Evolutionary conservation across 53 echinoderm and acorn worm species (phyloP).

Genomic region (Actinopyga echinites): DNA sequence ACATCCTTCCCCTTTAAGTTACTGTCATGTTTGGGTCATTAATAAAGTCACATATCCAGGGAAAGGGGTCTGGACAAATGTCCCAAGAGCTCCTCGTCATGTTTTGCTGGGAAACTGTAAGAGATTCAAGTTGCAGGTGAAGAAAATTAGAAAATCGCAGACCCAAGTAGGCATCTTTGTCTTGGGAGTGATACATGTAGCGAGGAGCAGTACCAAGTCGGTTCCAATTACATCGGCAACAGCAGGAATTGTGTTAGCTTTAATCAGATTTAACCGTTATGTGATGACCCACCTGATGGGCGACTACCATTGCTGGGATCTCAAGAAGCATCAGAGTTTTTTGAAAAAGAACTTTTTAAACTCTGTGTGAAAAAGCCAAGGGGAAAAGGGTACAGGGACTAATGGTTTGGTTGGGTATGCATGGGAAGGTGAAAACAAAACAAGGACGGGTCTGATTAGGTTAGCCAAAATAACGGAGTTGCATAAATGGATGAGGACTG

Average conservation of each 20-base stretch:
- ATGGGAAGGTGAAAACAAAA: too few relatives aligned
- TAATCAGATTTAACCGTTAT: slow-evolving; percentile 28
- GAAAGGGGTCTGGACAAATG: slow-evolving; percentile 34
- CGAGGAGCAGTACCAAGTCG: neutral
- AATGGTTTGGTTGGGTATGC: too few relatives aligned
- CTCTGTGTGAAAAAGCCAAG: too few relatives aligned
- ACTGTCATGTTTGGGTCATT: slow-evolving; percentile 29
- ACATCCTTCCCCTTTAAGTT: neutral
- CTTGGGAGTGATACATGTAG: slow-evolving; percentile 24
- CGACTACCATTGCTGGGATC: neutral
- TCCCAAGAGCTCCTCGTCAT: slow-evolving; percentile 26
- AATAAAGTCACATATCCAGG: slow-evolving; percentile 31
- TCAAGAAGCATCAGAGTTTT: neutral
- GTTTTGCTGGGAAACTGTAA: slow-evolving; percentile 30
- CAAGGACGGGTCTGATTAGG: too few relatives aligned
- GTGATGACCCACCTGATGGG: neutral
- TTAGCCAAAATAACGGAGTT: too few relatives aligned
- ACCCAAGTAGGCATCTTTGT: slow-evolving; percentile 14
- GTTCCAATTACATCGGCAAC: slow-evolving; percentile 15
- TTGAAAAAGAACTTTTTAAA: neutral
- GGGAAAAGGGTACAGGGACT: too few relatives aligned
- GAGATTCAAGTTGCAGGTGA: slow-evolving; percentile 23
- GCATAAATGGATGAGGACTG: too few relatives aligned
- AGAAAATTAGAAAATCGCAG: slow-evolving; percentile 14
- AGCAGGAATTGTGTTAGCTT: slow-evolving; percentile 26